Evolutionary conservation across 2,888 invertebrate species (phyloP).

Genomic region (Hydrotaea diabolus): DNA sequence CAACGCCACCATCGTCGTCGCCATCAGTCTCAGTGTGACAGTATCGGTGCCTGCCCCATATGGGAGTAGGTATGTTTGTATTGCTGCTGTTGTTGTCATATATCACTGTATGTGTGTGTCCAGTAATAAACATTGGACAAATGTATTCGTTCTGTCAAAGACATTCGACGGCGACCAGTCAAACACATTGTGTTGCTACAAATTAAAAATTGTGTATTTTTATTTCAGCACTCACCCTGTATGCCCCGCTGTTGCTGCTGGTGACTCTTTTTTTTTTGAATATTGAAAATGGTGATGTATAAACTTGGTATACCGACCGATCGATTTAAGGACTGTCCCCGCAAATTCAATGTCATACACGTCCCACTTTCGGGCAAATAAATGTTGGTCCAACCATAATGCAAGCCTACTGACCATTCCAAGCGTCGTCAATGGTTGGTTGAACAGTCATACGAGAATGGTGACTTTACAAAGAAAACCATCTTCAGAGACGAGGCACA

Average conservation of each 20-base stretch:
- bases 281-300: not conserved
- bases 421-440: no score
- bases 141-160: slow-evolving; percentile 19
- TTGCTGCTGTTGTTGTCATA: not conserved
- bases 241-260: not conserved
- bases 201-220: not conserved
- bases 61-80: not conserved
- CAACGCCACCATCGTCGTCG: not conserved
- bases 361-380: no score
- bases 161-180: not conserved
- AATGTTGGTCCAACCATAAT: no score
- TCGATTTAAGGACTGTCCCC: no score
- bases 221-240: not conserved
- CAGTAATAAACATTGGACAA: not conserved
- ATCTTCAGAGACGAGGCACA: no score
- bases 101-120: not conserved
- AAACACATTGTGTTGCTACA: not conserved
- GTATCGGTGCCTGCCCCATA: not conserved
- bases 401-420: no score
- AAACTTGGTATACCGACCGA: no score
- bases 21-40: not conserved
- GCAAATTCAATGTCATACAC: no score
- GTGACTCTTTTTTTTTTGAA: not conserved
- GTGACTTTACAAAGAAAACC: no score
- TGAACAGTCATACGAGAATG: no score